Base-by-base conservation (phyloP, 2,113 vertebrate genomes). In the Toxotes chatareus region DNA sequence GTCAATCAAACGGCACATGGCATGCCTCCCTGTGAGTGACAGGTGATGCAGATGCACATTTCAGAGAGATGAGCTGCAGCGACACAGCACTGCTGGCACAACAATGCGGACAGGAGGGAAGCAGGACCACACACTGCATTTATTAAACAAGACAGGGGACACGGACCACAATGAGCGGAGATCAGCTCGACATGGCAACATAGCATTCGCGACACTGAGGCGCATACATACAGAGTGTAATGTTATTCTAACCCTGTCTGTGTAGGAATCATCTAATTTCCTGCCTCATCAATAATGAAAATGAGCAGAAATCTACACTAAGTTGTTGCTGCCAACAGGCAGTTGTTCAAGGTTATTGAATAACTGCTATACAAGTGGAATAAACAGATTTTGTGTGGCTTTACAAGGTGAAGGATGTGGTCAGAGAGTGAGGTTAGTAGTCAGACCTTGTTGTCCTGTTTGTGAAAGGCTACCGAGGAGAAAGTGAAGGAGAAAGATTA, bases 31-130 rank as follows among this genome's bases (percentile, higher is more conserved):
- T 38, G 70, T 91, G 91, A 93, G 82, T 94, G 93, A 90, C 93
- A 91, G 91, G 86, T 88, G 90, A 91, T 91, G 92, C 91, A 92
- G 92, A 93, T 90, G 93, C 91, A 93, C 92, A 92, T 92, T 93
- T 91, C 69, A 55, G 70, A 77, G 84, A 92, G 91, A 86, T 21
- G 79, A 92, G 88, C 49, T 5, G 40, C 36, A 85, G 83, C 46
- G 42, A 83, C 78, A 77, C 70, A 36, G 83, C 76, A 83, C 83
- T 90, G 84, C 88, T 74, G 85, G 88, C 85, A 82, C 90, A 91
- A 91, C 90, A 90, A 86, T 79, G 84, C 31, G 73, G 92, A 87
- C 86, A 80, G 86, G 77, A 78, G 51, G 49, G 57, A 23, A 72
- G 46, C 60, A 19, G 84, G 80, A 14, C 63, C 7, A 44, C 76